Conservation (phyloP, 2,113 vertebrate species). For the Dascyllus trimaculatus region DNA sequence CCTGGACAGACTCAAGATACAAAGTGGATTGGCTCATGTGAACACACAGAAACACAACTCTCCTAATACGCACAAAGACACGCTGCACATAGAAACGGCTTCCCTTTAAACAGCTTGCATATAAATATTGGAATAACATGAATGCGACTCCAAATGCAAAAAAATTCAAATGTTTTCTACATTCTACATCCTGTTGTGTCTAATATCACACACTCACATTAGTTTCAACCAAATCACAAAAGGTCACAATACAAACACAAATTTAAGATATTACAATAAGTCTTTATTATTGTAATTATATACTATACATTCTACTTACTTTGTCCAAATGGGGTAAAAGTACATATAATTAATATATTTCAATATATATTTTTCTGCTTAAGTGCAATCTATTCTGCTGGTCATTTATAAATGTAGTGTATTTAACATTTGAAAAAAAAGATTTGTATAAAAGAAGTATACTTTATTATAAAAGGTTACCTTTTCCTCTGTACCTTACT, state of each 20-base stretch:
- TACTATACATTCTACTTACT: slow-evolving; percentile 65
- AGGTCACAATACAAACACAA: background rate
- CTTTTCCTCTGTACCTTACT: slow-evolving; percentile 24
- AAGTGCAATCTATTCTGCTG: slow-evolving; percentile 47
- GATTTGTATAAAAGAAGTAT: slow-evolving; percentile 64
- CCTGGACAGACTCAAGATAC: slow-evolving; percentile 32
- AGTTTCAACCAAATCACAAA: background rate
- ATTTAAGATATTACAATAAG: slow-evolving; percentile 49
- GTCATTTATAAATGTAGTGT: slow-evolving; percentile 31
- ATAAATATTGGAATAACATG: no score
- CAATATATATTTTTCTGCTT: slow-evolving; percentile 26
- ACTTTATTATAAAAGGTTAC: slow-evolving; percentile 51
- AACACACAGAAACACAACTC: slow-evolving; percentile 1
- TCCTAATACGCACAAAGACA: background rate
- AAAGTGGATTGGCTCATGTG: slow-evolving; percentile 1
- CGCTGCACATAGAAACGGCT: no score
- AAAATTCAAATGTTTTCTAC: background rate
- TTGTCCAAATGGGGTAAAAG: slow-evolving; percentile 45
- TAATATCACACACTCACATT: background rate
- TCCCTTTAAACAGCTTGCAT: background rate
- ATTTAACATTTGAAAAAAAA: slow-evolving; percentile 29
- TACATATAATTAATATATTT: slow-evolving; percentile 54
- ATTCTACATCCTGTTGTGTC: background rate
- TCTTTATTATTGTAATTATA: slow-evolving; percentile 67
- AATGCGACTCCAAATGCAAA: background rate